Base-by-base conservation (phyloP, 2,113 vertebrate genomes). In the Illadopsis cleaveri region DNA sequence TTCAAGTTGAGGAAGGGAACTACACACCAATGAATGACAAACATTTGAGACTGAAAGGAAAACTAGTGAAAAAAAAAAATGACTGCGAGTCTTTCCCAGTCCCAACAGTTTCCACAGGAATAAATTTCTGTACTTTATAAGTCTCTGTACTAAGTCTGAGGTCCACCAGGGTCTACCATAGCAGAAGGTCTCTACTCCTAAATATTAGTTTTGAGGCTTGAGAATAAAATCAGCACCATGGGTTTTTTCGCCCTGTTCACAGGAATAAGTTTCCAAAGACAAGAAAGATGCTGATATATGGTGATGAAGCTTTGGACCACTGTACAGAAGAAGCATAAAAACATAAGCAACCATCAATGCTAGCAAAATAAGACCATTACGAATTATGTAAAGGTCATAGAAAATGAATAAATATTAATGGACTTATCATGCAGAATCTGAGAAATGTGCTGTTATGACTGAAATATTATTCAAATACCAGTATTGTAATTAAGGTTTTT, bases 391-490 rank as follows among this genome's bases (percentile, higher is more conserved):
- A 98, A 98, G 96, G 97, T 98, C 98, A 97, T 22, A 95, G 95
- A 96, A 96, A 97, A 96, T 93, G 85, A 97, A 98, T 98, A 98
- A 98, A 97, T 97, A 98, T 98, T 98, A 98, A 98, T 97, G 94
- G 51, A 94, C 79, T 97, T 98, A 97, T 94, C 96, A 96, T 97
- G 95, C 94, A 96, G 96, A 97, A 98, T 96, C 96, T 96, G 95
- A 97, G 97, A 98, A 97, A 97, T 96, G 72, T 97, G 94, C 94
- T 97, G 91, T 97, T 98, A 95, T 97, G 96, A 98, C 96, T 96
- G 97, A 98, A 98, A 98, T 97, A 97, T 97, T 97, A 98, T 98
- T 98, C 97, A 97, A 96, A 98, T 96, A 97, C 96, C 97, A 98
- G 97, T 89, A 97, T 97, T 97, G 94, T 97, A 97, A 98, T 98